A percentile compares a stretch with the other conserved stretches of the same genome.
Conservation (phyloP, 1,140 invertebrate species). For the Lethocerus indicus region DNA sequence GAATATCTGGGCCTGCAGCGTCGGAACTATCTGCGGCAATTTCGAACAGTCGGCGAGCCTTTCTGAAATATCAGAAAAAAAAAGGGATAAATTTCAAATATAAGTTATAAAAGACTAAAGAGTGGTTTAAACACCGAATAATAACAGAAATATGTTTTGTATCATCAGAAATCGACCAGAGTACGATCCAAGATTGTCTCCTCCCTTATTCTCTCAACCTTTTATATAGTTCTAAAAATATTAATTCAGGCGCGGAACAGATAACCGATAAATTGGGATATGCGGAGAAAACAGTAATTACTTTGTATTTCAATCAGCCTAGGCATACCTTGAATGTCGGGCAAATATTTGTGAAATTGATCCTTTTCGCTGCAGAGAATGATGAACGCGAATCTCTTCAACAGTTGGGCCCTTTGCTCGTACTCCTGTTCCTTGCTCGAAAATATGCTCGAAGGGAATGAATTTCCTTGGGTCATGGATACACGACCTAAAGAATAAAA, state of each 20-base stretch:
- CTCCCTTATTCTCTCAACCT: no score
- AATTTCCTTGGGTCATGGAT: conserved; percentile 58
- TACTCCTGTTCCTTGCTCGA: conserved; percentile 79
- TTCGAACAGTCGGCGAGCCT: conserved; percentile 71
- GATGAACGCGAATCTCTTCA: conserved; percentile 80
- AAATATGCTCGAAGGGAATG: conserved; percentile 55
- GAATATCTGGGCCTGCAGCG: conserved; percentile 77
- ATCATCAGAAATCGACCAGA: no score
- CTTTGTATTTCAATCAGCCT: background rate
- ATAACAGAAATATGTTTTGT: no score
- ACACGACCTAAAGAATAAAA: conserved; percentile 40
- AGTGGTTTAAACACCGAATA: no score
- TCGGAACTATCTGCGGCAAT: conserved; percentile 59
- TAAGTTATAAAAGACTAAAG: background rate
- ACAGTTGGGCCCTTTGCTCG: conserved; percentile 66
- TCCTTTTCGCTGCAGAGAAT: conserved; percentile 84
- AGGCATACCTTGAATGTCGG: conserved; percentile 74
- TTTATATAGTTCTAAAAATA: no score
- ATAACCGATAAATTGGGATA: no score
- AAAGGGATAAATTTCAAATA: background rate
- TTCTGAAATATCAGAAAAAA: conserved; percentile 35
- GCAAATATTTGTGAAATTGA: conserved; percentile 84
- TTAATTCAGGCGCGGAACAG: no score
- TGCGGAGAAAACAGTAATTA: background rate
- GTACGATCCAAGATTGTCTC: no score